Evolutionary conservation across 2,113 vertebrate genomes (phyloP).

Genomic region (Falcunculus frontatus): DNA sequence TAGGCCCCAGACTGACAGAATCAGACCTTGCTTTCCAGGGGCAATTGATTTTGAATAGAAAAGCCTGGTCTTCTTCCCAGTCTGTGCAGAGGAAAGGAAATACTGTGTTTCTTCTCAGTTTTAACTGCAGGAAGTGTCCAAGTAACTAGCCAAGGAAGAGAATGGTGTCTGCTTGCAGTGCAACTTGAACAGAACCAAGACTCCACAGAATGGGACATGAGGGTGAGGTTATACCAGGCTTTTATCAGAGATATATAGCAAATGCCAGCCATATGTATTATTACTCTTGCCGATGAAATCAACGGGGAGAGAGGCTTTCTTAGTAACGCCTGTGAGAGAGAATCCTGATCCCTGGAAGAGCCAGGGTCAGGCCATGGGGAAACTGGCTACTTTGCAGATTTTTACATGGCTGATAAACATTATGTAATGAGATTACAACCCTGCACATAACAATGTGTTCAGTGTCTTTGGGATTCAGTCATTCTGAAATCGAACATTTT

Average conservation of each 20-base stretch:
- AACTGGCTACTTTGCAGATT: neutral
- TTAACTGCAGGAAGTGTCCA: neutral
- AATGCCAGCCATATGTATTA: neutral
- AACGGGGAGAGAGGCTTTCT: neutral
- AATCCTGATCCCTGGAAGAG: neutral
- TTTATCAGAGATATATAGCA: neutral
- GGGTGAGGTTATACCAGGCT: neutral
- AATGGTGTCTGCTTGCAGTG: neutral
- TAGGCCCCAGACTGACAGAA: neutral
- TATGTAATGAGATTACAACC: neutral
- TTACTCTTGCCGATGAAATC: neutral
- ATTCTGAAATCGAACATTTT: neutral
- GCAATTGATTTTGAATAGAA: conserved; percentile 3
- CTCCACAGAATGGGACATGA: neutral
- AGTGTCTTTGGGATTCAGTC: neutral
- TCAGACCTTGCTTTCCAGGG: neutral
- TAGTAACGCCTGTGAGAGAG: neutral
- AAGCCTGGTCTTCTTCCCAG: neutral
- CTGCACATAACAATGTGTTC: neutral
- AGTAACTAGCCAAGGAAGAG: neutral
- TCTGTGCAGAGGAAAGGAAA: neutral
- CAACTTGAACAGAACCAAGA: neutral
- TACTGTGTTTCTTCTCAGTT: neutral
- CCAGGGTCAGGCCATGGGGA: neutral
- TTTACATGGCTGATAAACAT: neutral